A percentile compares a stretch with the other conserved stretches of the same genome.
Conservation (phyloP, 2,888 invertebrate genomes). For the Eucriotettix oculatus region DNA sequence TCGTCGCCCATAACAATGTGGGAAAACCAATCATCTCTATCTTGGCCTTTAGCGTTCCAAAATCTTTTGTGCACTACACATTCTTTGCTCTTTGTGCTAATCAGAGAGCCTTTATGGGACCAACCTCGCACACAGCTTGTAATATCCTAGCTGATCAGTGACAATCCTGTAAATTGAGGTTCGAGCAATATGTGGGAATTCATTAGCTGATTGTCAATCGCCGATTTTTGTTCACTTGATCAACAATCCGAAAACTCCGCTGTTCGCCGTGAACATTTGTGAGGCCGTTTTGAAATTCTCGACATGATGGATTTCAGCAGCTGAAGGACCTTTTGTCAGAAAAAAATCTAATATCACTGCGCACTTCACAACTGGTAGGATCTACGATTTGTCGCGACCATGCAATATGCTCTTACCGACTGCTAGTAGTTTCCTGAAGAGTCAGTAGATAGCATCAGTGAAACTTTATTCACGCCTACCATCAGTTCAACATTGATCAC, state of each 20-base stretch:
- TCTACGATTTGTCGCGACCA: too few species aligned
- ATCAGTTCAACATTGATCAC: too few species aligned
- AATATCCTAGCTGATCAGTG: background rate
- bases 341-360: background rate
- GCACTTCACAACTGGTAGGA: background rate
- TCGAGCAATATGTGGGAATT: background rate
- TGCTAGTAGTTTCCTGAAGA: too few species aligned
- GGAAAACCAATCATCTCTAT: background rate
- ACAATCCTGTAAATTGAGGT: background rate
- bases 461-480: too few species aligned
- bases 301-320: background rate
- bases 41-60: background rate
- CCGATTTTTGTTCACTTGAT: background rate
- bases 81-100: background rate
- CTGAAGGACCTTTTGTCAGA: background rate
- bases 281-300: background rate
- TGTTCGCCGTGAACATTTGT: background rate
- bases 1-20: background rate
- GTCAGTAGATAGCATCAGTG: too few species aligned
- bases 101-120: background rate
- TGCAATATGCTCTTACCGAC: too few species aligned
- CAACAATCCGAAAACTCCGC: background rate
- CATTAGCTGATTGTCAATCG: background rate
- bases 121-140: background rate
- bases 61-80: background rate